phyloP scores from a whole-genome alignment of 2,797 vertebrate species.

The Poecilia gillii region DNA sequence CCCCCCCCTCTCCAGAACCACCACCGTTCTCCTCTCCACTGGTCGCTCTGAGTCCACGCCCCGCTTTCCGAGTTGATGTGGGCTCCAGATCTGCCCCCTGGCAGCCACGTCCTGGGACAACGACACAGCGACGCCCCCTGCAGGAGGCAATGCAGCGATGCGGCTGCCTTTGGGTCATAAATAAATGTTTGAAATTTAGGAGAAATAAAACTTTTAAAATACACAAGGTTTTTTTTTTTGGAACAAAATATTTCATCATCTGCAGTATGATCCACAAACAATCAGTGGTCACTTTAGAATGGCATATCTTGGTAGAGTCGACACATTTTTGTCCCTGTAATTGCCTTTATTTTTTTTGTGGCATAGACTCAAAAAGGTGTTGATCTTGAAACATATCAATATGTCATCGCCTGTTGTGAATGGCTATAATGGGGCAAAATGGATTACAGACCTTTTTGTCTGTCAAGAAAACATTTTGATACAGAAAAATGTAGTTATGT shows the following conservation, averaged over 20 bases:
- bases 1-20: conserved; percentile 11
- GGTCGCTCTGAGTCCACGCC: conserved; percentile 68
- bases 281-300: background rate
- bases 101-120: conserved; percentile 18
- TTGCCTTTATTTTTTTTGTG: background rate
- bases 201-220: background rate
- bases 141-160: conserved; percentile 26
- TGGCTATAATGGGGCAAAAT: no score
- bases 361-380: background rate
- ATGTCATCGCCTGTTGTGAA: background rate
- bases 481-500: background rate
- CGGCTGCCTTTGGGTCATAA: background rate
- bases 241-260: background rate
- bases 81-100: conserved; percentile 34
- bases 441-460: background rate
- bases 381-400: background rate
- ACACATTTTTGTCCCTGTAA: background rate
- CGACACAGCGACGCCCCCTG: conserved; percentile 28
- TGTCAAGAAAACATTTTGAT: background rate
- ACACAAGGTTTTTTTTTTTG: background rate
- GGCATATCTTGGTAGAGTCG: background rate
- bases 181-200: background rate
- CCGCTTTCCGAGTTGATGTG: conserved; percentile 58
- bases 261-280: background rate
- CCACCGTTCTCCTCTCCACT: conserved; percentile 46